Evolutionary conservation across 2,888 invertebrate species (phyloP), one percentile per base, ranked within the genome.

Genomic region (Temnothorax ravouxi): DNA sequence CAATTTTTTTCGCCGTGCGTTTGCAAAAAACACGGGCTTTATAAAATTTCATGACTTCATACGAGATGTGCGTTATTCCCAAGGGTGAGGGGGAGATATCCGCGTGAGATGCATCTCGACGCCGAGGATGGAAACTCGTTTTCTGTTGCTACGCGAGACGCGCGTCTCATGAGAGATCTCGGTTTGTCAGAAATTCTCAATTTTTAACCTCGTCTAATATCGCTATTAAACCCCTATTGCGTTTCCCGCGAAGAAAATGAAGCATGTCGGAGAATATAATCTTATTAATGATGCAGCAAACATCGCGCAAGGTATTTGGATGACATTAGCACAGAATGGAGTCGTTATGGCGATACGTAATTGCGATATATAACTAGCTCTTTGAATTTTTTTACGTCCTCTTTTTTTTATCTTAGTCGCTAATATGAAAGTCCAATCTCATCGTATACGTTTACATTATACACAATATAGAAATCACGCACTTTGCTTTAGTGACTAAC

Each of bases 1-100:
- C 9, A 41, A 29, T 67, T 56, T 62, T 62, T 56, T 62, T 77
- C n/a, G 38, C 18, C 11, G 54, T 29, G 54, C n/a, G 25, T 61
- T 18, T 38, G 38, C 50, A 18, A 52, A 50, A 64, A 69, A 18
- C 13, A 15, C 8, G 13, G 0, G 25, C 5, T 69, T 77, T 66
- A 54, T 54, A n/a, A 76, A 66, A 66, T 76, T 76, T 66, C 76
- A 41, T 54, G 54, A 29, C n/a, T 54, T 77, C 41, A 56, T 66
- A 25, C 6, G 9, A 18, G 11, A 76, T 18, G 38, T 38, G 50
- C 25, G 38, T 25, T n/a, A n/a, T n/a, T 64, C 52, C 52, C 52
- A 64, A 52, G 52, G 64, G 62, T 18, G 18, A 34, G 5, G 34
- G 21, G 15, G 2, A 47, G 34, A 29, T 15, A 38, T 15, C 9